Conservation (phyloP, 2,888 invertebrate species). For the Habrosyne pyritoides region DNA sequence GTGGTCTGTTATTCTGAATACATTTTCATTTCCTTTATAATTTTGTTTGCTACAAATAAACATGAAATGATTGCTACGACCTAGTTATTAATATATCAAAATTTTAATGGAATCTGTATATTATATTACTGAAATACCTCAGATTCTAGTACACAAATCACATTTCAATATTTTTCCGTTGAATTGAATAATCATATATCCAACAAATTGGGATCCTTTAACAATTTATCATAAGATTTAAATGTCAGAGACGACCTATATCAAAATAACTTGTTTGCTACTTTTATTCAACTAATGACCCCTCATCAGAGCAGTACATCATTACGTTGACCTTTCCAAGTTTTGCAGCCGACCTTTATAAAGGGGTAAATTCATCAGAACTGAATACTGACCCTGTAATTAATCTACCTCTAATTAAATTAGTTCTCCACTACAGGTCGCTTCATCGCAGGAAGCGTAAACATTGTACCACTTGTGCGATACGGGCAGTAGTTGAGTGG, state of each 20-base stretch:
- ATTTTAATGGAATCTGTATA: background rate
- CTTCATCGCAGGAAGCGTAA: conserved; percentile 25
- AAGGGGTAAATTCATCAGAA: conserved; percentile 18
- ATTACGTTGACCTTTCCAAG: background rate
- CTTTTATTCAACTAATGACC: background rate
- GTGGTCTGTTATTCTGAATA: background rate
- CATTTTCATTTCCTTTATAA: background rate
- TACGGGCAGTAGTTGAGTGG: background rate
- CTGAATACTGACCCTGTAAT: conserved; percentile 20
- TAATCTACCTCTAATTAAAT: conserved; percentile 40
- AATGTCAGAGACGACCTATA: conserved; percentile 1
- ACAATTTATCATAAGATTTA: background rate
- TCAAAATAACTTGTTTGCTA: background rate
- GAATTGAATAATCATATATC: background rate
- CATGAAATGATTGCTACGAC: too few species aligned
- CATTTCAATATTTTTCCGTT: background rate
- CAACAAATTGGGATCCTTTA: background rate
- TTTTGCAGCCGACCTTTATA: background rate
- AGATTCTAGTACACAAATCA: background rate
- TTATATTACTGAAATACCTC: too few species aligned
- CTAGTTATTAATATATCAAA: background rate
- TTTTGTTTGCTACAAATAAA: background rate
- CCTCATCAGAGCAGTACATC: background rate
- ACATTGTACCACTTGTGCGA: conserved; percentile 22
- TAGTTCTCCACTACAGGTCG: conserved; percentile 23